phyloP scores from a whole-genome alignment of 2,888 invertebrate species.

The Thymelicus sylvestris region DNA sequence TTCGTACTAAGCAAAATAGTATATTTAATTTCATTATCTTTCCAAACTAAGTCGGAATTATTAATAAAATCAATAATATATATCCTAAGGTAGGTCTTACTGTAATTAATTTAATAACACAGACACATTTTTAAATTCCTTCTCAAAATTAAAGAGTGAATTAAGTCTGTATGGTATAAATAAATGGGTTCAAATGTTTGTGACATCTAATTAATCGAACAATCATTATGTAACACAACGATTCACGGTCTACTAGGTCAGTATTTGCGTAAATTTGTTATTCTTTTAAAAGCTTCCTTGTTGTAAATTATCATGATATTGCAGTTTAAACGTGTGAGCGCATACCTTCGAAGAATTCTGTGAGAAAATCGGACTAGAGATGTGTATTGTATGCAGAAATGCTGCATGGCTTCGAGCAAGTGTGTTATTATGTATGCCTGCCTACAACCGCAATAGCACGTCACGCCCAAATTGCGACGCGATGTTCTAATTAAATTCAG shows the following conservation, averaged over 20 bases:
- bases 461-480: constrained; percentile 42
- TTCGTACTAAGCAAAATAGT: no score
- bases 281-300: constrained; percentile 17
- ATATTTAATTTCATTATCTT: no score
- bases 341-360: constrained; percentile 33
- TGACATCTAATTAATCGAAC: background rate
- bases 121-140: no score
- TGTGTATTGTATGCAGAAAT: constrained; percentile 37
- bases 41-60: no score
- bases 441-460: constrained; percentile 42
- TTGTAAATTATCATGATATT: constrained; percentile 26
- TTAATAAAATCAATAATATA: no score
- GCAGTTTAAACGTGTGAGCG: constrained; percentile 29
- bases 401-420: constrained; percentile 29
- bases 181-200: background rate
- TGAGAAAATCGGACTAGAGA: constrained; percentile 35
- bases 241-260: constrained; percentile 8
- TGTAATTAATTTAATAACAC: no score
- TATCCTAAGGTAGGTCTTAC: no score
- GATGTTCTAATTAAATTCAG: constrained; percentile 40
- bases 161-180: no score
- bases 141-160: no score
- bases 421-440: constrained; percentile 42
- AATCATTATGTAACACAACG: no score
- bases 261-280: constrained; percentile 14